A percentile compares a stretch with the other conserved stretches of the same genome.
phyloP scores from a whole-genome alignment of 2,113 vertebrate genomes.

The Bubalus kerabau region DNA sequence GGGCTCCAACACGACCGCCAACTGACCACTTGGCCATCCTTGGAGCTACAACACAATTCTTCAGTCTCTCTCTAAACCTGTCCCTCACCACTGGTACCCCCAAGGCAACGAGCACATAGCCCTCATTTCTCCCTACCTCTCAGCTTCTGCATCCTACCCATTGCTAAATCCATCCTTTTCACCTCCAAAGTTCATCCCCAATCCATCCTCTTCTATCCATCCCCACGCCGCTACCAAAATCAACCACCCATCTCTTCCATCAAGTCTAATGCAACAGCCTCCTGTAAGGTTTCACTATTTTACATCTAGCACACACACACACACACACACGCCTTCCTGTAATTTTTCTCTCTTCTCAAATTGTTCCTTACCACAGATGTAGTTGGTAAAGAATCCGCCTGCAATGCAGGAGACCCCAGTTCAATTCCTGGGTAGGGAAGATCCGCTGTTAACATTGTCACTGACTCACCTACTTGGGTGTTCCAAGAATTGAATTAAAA shows the following conservation, averaged over 20 bases:
- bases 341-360: background rate
- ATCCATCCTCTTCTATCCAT: background rate
- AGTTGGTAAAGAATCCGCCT: background rate
- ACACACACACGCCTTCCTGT: background rate
- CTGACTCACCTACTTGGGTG: background rate
- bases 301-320: background rate
- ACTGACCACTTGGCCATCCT: accelerated
- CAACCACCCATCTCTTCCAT: background rate
- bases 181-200: background rate
- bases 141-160: background rate
- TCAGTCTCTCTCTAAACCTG: background rate
- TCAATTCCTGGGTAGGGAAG: background rate
- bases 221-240: background rate
- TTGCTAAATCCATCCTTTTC: background rate
- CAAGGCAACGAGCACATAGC: background rate
- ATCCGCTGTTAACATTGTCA: background rate
- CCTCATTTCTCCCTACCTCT: background rate
- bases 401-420: background rate
- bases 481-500: background rate
- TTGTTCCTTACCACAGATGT: background rate
- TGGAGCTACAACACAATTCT: background rate
- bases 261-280: background rate
- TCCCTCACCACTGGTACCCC: background rate
- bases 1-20: background rate
- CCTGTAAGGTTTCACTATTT: background rate